phyloP scores from a whole-genome alignment of 2,797 vertebrate species.

The Avahi laniger region DNA sequence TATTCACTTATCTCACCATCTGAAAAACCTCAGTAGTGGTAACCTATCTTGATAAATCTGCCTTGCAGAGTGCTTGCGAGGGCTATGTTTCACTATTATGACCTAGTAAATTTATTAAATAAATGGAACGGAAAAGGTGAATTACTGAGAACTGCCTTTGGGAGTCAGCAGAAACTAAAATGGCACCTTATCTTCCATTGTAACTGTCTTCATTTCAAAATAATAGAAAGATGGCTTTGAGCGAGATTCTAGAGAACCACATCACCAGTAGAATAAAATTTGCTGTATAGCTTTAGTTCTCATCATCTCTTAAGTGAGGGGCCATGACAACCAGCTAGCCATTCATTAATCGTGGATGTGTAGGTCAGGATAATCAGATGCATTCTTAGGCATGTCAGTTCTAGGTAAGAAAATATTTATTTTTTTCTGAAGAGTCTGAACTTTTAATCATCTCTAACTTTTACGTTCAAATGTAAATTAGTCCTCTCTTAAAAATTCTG shows the following conservation, averaged over 20 bases:
- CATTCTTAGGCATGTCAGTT: background rate
- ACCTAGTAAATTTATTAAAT: background rate
- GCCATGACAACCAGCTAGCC: rapidly evolving
- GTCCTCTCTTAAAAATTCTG: background rate
- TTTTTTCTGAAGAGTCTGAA: background rate
- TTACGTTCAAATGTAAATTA: constrained; percentile 9
- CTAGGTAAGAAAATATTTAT: background rate
- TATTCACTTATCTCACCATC: background rate
- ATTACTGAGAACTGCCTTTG: background rate
- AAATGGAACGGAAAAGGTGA: background rate
- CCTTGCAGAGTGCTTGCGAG: background rate
- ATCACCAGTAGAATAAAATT: background rate
- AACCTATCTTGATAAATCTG: constrained; percentile 66
- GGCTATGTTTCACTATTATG: constrained; percentile 38
- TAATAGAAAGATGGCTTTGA: constrained; percentile 13
- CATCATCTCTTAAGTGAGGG: background rate
- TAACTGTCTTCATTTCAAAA: background rate
- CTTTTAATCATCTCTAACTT: background rate
- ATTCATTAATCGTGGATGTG: background rate
- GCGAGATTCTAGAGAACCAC: background rate
- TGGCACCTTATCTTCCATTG: background rate
- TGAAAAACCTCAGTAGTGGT: constrained; percentile 55
- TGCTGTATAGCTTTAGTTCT: background rate
- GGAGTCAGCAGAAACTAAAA: constrained; percentile 2
- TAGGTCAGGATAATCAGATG: background rate